Evolutionary conservation across 1,140 invertebrate genomes (phyloP), one percentile per base, ranked within the genome.

Genomic region (Drosophila ambigua): DNA sequence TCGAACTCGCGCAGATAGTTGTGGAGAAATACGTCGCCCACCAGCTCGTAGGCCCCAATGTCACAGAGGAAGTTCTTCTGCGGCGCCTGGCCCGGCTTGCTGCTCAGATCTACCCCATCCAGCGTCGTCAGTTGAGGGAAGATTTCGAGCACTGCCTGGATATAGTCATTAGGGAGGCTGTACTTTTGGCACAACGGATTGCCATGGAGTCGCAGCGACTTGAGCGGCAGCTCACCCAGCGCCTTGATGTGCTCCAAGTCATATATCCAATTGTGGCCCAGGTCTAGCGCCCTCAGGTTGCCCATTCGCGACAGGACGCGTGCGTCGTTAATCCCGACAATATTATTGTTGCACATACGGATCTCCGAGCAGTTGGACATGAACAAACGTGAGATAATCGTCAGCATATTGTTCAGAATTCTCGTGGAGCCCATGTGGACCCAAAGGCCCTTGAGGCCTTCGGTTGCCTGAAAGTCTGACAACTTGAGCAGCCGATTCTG

Each of bases 111-210:
- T 2, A 87, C 79, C 5, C 67, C 75, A 49, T 91, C 90, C 49
- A 91, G 43, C 0, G 68, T 80, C 9, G 51, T 51, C 2, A 91
- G 44, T 15, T 78, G 81, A 0, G 93, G 91, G 60, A 93, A 94
- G 43, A 93, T 67, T 46, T 92, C 75, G 43, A 61, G 92, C 0
- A 93, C 66, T 3, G 92, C 90, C 35, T 72, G 80, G 1, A 93
- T 72, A 61, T 94, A 94, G 9, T 92, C 87, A 2, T 85, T 80
- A 0, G 91, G 85, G 35, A 92, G 77, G 2, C 77, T 89, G 49
- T 92, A 93, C 39, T 93, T 92, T 1, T 61, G 48, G 43, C 93
- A 94, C 0, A 94, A 59, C 0, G 92, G 93, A 76, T 94, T 94
- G 0, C 93, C 93, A 52, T 93, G 92, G 9, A 94, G 69, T 0